Evolutionary conservation across 2,797 vertebrate genomes (phyloP).

Genomic region (Cichlasoma orientale): DNA sequence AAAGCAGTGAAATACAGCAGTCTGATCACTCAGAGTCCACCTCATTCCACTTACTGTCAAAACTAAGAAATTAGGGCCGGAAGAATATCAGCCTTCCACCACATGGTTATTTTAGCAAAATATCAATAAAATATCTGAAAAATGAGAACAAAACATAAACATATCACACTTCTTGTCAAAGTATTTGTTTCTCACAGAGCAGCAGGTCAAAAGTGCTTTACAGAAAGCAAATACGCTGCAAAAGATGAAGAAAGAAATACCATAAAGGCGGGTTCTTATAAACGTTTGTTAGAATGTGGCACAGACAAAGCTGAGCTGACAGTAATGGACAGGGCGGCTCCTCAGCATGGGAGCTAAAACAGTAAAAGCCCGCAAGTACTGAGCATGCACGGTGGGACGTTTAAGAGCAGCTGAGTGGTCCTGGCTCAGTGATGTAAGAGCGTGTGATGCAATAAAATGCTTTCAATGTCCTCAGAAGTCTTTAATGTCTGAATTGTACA

Average conservation of each 20-base stretch:
- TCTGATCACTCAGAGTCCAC: neutral
- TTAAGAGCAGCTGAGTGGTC: neutral
- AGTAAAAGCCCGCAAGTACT: neutral
- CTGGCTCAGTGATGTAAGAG: neutral
- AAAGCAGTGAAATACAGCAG: neutral
- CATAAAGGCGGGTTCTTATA: neutral
- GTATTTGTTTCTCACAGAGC: fast-evolving
- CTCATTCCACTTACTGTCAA: neutral
- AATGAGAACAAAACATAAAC: neutral
- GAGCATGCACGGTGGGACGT: neutral
- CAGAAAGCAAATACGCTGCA: neutral
- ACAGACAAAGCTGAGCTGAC: neutral
- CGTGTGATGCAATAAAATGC: neutral
- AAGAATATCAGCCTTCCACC: neutral
- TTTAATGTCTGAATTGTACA: neutral
- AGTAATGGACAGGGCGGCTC: neutral
- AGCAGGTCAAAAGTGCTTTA: neutral
- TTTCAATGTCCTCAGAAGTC: fast-evolving
- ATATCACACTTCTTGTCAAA: neutral
- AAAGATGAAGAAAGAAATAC: neutral
- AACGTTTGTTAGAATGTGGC: neutral
- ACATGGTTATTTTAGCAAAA: neutral
- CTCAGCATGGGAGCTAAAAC: neutral
- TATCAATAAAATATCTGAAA: neutral
- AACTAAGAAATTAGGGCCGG: neutral